These are phyloP conservation scores for Helicolenus hilgendorfi DNA, from an alignment of 2,797 vertebrate genomes.

Conservation along the genomic window DNA sequence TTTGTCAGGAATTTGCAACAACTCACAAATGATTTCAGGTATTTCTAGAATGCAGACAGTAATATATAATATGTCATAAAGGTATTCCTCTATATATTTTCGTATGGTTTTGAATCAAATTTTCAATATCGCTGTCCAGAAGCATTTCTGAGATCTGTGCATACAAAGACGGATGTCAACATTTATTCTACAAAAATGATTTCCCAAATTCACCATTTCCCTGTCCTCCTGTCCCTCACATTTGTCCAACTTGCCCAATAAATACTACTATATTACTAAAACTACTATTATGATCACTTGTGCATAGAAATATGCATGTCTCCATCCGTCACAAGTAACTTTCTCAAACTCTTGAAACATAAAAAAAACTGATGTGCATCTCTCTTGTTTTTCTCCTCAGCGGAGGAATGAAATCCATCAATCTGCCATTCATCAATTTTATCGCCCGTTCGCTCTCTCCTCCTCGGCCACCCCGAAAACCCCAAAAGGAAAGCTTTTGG, in stretches of 20 bases:
- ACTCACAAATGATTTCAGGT: neutral
- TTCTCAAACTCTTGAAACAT: conserved; percentile 72
- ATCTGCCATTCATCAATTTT: conserved; percentile 94
- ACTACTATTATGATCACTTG: neutral
- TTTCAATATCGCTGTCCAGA: neutral
- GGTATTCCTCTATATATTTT: neutral
- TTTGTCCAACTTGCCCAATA: neutral
- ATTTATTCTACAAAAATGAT: neutral
- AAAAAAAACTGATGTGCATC: conserved; percentile 63
- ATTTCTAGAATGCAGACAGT: neutral
- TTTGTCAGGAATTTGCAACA: neutral
- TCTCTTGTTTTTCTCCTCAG: conserved; percentile 79
- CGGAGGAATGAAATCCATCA: conserved; percentile 94
- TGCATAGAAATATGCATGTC: conserved; percentile 22
- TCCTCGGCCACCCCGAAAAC: conserved; percentile 90
- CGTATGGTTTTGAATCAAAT: neutral
- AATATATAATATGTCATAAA: neutral
- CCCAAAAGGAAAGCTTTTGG: conserved; percentile 97
- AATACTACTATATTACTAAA: neutral
- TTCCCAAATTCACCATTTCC: neutral
- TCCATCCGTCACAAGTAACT: conserved; percentile 82
- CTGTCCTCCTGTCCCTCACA: neutral
- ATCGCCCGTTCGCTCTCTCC: conserved; percentile 90
- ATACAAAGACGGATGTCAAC: neutral
- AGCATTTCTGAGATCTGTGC: neutral